phyloP scores from a whole-genome alignment of 2,113 vertebrate genomes.

The Onychostruthus taczanowskii region DNA sequence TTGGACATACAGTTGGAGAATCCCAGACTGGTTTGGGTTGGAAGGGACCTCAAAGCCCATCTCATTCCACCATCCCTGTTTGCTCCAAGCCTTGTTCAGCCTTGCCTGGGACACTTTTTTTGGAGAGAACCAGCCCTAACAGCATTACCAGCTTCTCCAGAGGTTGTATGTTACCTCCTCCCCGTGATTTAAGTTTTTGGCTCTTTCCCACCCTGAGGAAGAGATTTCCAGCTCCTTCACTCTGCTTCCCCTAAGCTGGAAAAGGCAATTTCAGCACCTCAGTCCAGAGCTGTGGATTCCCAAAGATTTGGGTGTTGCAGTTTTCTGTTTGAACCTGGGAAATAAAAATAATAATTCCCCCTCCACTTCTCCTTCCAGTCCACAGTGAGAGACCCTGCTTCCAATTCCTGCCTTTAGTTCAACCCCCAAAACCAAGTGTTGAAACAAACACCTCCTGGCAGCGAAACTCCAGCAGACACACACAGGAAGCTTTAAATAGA shows the following conservation, averaged over 20 bases:
- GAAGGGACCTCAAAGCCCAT: background rate
- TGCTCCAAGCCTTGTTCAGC: background rate
- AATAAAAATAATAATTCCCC: background rate
- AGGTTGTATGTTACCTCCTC: background rate
- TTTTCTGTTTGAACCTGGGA: background rate
- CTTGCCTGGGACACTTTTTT: background rate
- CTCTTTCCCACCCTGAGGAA: background rate
- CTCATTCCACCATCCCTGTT: background rate
- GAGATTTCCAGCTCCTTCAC: background rate
- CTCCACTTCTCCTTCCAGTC: background rate
- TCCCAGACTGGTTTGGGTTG: background rate
- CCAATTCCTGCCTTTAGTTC: background rate
- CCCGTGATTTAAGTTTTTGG: background rate
- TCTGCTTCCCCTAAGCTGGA: background rate
- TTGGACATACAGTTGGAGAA: background rate
- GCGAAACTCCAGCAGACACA: background rate
- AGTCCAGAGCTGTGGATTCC: background rate
- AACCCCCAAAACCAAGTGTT: background rate
- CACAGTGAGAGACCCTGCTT: background rate
- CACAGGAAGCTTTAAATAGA: background rate
- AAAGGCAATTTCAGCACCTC: background rate
- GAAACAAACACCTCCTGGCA: background rate
- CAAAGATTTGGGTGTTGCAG: background rate
- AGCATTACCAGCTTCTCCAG: background rate
- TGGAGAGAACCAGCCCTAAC: background rate